Conservation (phyloP, 2,113 vertebrate genomes). For the Herpetotheres cachinnans region DNA sequence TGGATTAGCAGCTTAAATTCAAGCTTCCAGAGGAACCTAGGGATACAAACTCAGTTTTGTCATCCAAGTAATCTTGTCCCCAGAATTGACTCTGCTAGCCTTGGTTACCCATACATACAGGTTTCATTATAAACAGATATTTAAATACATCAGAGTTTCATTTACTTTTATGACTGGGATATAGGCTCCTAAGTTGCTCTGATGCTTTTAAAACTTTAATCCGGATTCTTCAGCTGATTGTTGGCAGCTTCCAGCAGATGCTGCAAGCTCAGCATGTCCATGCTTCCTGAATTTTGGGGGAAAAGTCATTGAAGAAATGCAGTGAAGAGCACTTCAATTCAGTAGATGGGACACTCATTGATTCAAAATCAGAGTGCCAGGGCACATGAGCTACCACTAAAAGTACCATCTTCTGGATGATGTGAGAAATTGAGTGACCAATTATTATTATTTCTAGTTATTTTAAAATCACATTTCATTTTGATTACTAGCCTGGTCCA, state of each 20-base stretch:
- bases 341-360: neutral
- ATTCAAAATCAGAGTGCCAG: neutral
- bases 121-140: neutral
- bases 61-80: neutral
- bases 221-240: neutral
- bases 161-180: neutral
- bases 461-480: neutral
- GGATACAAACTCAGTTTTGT: neutral
- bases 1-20: neutral
- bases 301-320: neutral
- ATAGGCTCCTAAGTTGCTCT: neutral
- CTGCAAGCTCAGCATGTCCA: neutral
- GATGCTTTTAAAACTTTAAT: neutral
- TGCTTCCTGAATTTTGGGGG: neutral
- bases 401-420: neutral
- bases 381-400: neutral
- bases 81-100: neutral
- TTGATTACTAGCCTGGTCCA: neutral
- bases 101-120: neutral
- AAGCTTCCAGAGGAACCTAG: neutral
- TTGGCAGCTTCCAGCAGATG: neutral
- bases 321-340: neutral
- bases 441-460: neutral
- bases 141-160: neutral
- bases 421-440: neutral